A percentile compares a stretch with the other conserved stretches of the same genome.
phyloP scores from a whole-genome alignment of 2,797 vertebrate genomes.

The Enoplosus armatus region DNA sequence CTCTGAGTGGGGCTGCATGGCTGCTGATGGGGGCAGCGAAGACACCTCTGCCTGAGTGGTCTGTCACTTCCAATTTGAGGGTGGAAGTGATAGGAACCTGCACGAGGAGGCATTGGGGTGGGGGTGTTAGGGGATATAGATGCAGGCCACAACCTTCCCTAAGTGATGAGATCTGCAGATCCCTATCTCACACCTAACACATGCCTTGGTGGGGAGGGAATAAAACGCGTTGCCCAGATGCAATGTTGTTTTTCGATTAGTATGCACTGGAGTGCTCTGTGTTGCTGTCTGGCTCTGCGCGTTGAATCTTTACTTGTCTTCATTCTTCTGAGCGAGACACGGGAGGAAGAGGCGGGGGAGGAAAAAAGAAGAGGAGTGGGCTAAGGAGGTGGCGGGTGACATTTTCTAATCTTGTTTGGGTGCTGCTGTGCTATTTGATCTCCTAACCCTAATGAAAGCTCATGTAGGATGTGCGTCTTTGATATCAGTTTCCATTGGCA shows the following conservation, averaged over 20 bases:
- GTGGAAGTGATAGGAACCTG: conserved; percentile 77
- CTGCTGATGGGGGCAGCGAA: conserved; percentile 70
- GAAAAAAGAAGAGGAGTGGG: conserved; percentile 11
- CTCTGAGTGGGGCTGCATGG: conserved; percentile 78
- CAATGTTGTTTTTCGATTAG: conserved; percentile 76
- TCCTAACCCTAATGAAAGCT: conserved; percentile 58
- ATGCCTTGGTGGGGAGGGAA: conserved; percentile 59
- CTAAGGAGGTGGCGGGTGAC: conserved; percentile 49
- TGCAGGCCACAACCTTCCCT: conserved; percentile 65
- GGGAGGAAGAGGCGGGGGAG: conserved; percentile 18
- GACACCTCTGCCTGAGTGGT: conserved; percentile 81
- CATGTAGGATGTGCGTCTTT: conserved; percentile 49
- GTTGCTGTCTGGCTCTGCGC: conserved; percentile 55
- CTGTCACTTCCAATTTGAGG: conserved; percentile 86
- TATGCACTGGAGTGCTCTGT: conserved; percentile 61
- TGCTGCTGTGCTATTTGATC: conserved; percentile 64
- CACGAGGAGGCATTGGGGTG: neutral
- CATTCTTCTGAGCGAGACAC: conserved; percentile 57
- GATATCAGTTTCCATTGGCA: conserved; percentile 54
- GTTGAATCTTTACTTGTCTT: conserved; percentile 64
- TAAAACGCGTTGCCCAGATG: conserved; percentile 56
- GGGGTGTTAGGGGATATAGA: conserved; percentile 36
- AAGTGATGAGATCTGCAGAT: conserved; percentile 76
- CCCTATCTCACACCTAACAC: conserved; percentile 67
- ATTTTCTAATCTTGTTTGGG: conserved; percentile 79